Percentiles rank a stretch among this genome's conserved stretches.
Conservation (phyloP, 2,797 vertebrate species). For the Galaxias olidus region DNA sequence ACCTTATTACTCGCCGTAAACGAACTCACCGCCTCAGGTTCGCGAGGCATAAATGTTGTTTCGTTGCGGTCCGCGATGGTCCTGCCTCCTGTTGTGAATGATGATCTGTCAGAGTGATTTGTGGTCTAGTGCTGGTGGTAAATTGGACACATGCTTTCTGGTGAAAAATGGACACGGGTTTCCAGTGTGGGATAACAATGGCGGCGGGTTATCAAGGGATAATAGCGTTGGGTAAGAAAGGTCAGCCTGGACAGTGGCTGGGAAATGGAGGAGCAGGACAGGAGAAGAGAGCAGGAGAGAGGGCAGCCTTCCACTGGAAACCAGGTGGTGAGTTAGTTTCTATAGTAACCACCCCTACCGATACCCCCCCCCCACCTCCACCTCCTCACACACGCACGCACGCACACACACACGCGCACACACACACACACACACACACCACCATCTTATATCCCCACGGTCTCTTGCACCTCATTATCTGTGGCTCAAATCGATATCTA, state of each 20-base stretch:
- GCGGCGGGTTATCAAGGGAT: slow-evolving; percentile 55
- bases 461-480: slow-evolving; percentile 33
- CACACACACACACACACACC: slow-evolving; percentile 27
- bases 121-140: no score
- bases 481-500: slow-evolving; percentile 43
- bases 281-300: background rate
- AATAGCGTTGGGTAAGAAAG: slow-evolving; percentile 64
- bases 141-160: no score
- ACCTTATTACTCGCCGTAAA: no score
- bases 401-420: slow-evolving; percentile 5
- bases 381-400: slow-evolving; percentile 17
- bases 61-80: no score
- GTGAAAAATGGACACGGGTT: no score
- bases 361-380: slow-evolving; percentile 13
- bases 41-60: no score
- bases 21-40: no score
- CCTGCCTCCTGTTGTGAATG: no score
- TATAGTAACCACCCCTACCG: slow-evolving; percentile 63
- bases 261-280: background rate
- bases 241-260: slow-evolving; percentile 41
- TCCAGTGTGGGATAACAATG: background rate
- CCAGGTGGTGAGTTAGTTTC: slow-evolving; percentile 67
- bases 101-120: no score
- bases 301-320: slow-evolving; percentile 21
- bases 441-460: slow-evolving; percentile 20